Evolutionary conservation across 1,140 invertebrate genomes (phyloP).

Genomic region (Choristoneura fumiferana): DNA sequence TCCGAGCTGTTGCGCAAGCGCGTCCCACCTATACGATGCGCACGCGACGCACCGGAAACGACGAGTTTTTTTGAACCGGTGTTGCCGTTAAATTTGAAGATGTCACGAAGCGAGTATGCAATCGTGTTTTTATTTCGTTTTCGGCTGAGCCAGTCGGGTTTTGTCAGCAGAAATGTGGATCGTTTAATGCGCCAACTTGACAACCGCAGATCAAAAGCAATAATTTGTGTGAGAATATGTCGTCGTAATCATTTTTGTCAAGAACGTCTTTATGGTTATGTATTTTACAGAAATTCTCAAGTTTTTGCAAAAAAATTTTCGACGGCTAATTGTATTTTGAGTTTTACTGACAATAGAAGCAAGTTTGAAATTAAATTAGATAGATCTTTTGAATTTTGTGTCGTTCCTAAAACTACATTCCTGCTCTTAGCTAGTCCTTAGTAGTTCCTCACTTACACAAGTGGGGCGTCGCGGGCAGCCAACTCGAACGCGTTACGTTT

Average conservation of each 20-base stretch:
- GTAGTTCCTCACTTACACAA: conserved; percentile 35
- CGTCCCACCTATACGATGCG: neutral
- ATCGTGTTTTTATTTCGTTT: neutral
- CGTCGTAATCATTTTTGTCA: conserved; percentile 1
- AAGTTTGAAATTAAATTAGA: too few relatives aligned
- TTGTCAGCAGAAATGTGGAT: conserved; percentile 6
- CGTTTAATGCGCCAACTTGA: conserved; percentile 2
- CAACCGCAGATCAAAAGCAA: neutral
- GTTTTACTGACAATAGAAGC: too few relatives aligned
- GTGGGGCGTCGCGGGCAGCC: conserved; percentile 31
- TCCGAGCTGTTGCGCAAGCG: conserved; percentile 35
- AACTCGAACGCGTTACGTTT: conserved; percentile 40
- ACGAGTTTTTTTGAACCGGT: conserved; percentile 19
- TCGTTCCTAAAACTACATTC: neutral
- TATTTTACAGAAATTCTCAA: too few relatives aligned
- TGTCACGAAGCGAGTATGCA: neutral
- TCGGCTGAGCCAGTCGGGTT: neutral
- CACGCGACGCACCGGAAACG: conserved; percentile 29
- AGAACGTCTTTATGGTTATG: neutral
- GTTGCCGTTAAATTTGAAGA: conserved; percentile 18
- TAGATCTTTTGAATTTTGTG: too few relatives aligned
- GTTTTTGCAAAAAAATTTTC: too few relatives aligned
- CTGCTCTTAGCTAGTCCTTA: conserved; percentile 33
- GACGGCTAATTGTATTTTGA: too few relatives aligned
- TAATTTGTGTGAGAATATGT: conserved; percentile 6